Evolutionary conservation across 2,888 invertebrate species (phyloP).

Genomic region (Sipha maydis): DNA sequence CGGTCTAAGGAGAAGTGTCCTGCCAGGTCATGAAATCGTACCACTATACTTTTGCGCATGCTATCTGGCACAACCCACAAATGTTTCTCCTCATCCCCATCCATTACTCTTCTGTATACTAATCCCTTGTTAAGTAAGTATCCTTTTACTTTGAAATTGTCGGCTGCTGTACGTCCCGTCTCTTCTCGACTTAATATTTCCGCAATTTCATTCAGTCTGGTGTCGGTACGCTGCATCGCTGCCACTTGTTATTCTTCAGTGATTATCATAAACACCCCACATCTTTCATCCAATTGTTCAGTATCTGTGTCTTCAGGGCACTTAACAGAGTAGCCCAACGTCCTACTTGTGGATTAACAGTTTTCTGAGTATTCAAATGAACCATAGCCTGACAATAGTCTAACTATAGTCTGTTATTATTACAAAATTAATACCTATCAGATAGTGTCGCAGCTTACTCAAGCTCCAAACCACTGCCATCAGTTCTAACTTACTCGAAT

Average conservation of each 20-base stretch:
- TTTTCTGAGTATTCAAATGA: no score
- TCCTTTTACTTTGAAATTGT: conserved; percentile 15
- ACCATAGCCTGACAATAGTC: no score
- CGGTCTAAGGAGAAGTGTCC: conserved; percentile 35
- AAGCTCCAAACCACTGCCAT: conserved; percentile 56
- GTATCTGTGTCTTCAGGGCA: conserved; percentile 24
- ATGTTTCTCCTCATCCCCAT: neutral
- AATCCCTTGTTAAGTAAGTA: conserved; percentile 36
- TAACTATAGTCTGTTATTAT: no score
- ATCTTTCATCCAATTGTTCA: neutral
- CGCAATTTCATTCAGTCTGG: conserved; percentile 1
- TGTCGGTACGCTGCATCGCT: conserved; percentile 28
- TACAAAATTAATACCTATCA: conserved; percentile 64
- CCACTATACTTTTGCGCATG: conserved; percentile 14
- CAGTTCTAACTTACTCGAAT: conserved; percentile 65
- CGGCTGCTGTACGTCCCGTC: neutral
- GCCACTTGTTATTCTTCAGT: conserved; percentile 8
- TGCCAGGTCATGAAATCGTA: conserved; percentile 23
- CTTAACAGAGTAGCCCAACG: no score
- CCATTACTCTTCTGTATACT: neutral
- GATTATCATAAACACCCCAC: neutral
- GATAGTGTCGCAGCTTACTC: conserved; percentile 59
- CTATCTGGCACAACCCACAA: conserved; percentile 10
- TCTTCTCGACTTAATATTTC: neutral
- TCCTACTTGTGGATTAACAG: conserved; percentile 21